These are phyloP conservation scores for Haliclystus octoradiatus DNA, from an alignment of 30 jellyfish, hydroid and myxozoan genomes.

Conservation along the genomic window DNA sequence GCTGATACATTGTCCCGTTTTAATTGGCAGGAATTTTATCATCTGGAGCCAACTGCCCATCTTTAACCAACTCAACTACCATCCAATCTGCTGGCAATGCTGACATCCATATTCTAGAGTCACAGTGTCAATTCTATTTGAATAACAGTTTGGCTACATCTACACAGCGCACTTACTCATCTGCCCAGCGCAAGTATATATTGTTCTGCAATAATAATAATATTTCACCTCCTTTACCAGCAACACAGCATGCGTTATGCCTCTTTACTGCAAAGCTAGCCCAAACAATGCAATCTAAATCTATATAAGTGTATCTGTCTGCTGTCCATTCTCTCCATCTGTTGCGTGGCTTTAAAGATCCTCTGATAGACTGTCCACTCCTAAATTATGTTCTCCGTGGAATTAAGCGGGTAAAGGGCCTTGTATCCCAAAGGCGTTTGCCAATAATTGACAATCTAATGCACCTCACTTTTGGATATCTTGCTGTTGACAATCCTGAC, in stretches of 20 bases:
- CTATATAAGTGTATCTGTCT: too few relatives aligned
- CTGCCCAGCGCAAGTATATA: constrained; percentile 4
- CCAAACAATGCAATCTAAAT: constrained; percentile 1
- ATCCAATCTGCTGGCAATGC: too few relatives aligned
- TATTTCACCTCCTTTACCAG: neutral
- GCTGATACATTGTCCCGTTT: constrained; percentile 1
- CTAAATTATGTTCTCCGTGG: neutral
- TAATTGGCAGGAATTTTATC: too few relatives aligned
- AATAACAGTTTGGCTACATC: neutral
- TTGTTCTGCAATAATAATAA: too few relatives aligned
- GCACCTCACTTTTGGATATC: too few relatives aligned
- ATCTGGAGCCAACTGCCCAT: too few relatives aligned
- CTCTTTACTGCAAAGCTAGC: constrained; percentile 3
- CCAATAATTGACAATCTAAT: too few relatives aligned
- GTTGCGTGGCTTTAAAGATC: neutral
- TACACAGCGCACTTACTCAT: constrained; percentile 2
- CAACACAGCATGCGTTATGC: constrained; percentile 1
- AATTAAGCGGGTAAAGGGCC: neutral
- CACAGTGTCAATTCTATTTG: too few relatives aligned
- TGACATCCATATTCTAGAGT: too few relatives aligned
- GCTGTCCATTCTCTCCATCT: constrained; percentile 11
- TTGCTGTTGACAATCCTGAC: too few relatives aligned
- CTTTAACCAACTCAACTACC: too few relatives aligned
- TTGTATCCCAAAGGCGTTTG: neutral
- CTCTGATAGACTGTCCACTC: neutral